A percentile compares a stretch with the other conserved stretches of the same genome.
These are phyloP conservation scores for Heliconius sara DNA, from an alignment of 2,888 invertebrate genomes.

Conservation along the genomic window DNA sequence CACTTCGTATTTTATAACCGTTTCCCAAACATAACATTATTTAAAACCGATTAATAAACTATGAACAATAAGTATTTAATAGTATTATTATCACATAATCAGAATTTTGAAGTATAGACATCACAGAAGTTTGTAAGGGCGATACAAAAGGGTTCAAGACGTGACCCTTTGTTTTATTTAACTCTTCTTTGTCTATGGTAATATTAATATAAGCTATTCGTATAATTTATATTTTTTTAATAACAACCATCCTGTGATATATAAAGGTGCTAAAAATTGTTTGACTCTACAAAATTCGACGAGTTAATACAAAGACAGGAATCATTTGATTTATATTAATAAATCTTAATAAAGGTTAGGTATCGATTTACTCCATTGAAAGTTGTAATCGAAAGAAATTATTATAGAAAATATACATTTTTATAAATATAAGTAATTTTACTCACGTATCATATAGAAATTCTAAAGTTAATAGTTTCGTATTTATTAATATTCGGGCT, in stretches of 20 bases:
- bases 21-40: not conserved
- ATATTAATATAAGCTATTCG: not conserved
- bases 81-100: not conserved
- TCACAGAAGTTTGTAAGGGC: not conserved
- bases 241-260: not conserved
- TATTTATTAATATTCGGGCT: not conserved
- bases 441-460: not conserved
- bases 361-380: not conserved
- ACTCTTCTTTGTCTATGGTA: conserved; percentile 25
- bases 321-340: not conserved
- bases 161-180: conserved; percentile 27
- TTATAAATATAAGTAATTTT: not conserved
- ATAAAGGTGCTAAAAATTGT: not conserved
- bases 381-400: not conserved
- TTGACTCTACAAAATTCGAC: not conserved
- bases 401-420: not conserved
- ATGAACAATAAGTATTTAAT: not conserved
- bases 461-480: not conserved
- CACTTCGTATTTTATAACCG: not conserved
- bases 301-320: not conserved
- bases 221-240: not conserved
- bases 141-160: conserved; percentile 9
- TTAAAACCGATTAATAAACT: not conserved
- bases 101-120: not conserved
- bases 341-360: not conserved